Evolutionary conservation across 2,888 invertebrate species (phyloP).

Genomic region (Troides aeacus): DNA sequence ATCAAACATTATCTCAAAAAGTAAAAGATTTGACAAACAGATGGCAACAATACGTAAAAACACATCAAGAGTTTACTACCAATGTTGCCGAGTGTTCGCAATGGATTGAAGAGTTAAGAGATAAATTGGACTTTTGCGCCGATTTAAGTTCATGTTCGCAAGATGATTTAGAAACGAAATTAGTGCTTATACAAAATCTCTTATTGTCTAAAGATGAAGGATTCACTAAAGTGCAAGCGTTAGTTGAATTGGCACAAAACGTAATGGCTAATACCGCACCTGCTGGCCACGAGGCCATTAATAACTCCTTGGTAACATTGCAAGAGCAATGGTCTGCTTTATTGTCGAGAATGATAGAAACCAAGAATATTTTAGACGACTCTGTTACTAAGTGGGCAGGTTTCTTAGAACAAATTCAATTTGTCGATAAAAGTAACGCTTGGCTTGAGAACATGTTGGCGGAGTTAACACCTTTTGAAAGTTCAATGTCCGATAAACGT

Average conservation of each 20-base stretch:
- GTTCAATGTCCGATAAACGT: slow-evolving; percentile 92
- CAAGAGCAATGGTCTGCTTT: slow-evolving; percentile 95
- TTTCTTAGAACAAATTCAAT: slow-evolving; percentile 92
- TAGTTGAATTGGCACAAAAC: slow-evolving; percentile 94
- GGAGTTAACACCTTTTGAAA: slow-evolving; percentile 87
- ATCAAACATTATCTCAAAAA: slow-evolving; percentile 93
- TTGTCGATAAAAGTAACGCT: slow-evolving; percentile 89
- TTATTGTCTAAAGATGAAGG: slow-evolving; percentile 96
- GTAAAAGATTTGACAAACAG: slow-evolving; percentile 94
- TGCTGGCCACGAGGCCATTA: slow-evolving; percentile 91
- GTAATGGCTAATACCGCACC: slow-evolving; percentile 95
- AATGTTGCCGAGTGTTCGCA: slow-evolving; percentile 88
- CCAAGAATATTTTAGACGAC: slow-evolving; percentile 92
- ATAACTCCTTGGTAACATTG: slow-evolving; percentile 88
- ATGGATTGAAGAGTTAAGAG: slow-evolving; percentile 91
- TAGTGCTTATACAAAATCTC: slow-evolving; percentile 91
- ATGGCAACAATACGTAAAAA: slow-evolving; percentile 95
- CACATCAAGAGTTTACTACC: slow-evolving; percentile 92
- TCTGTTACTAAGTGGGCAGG: slow-evolving; percentile 95
- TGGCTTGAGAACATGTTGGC: slow-evolving; percentile 87
- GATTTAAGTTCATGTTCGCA: slow-evolving; percentile 90
- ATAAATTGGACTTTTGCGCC: slow-evolving; percentile 92
- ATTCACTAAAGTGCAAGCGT: slow-evolving; percentile 90
- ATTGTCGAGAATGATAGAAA: slow-evolving; percentile 93
- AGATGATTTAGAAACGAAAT: slow-evolving; percentile 91